Base-by-base conservation (phyloP, 2,113 vertebrate genomes). In the Sitta europaea region DNA sequence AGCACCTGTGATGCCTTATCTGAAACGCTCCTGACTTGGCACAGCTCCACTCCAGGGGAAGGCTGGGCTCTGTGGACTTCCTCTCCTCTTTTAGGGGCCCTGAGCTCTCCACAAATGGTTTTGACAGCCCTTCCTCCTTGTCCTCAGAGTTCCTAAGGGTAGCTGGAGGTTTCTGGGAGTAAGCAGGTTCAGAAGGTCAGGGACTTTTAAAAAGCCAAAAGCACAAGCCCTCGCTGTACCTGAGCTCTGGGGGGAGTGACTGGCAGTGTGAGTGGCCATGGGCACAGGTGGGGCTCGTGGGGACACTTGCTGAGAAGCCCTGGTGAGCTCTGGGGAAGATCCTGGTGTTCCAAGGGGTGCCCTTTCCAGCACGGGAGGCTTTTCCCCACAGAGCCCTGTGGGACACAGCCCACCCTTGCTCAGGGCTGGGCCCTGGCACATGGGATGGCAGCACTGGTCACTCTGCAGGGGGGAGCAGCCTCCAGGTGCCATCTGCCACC, bases 1-100 rank as follows among this genome's bases (percentile, higher is more conserved):
- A 98, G 98, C 98, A 98, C 98, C 98, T 97, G 96, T 80, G 97
- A 98, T 98, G 98, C 98, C 97, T 98, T 98, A 97, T 94, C 91
- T 72, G 83, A 96, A 96, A 85, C 9, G 40, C 92, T 89, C 92
- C 95, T 86, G 88, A 84, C 76, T 82, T 40, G 78, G 78, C 80
- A 53, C 13, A 3, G 79, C 81, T 73, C 38, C 14, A 2, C 75
- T 50, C 33, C 9, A 40, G 67, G 85, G 54, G 62, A 63, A 58
- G 88, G 75, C 78, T 83, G 96, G 85, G 67, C 88, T 88, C 19
- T 35, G 91, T 78, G 92, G 65, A 66, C 40, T 77, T 67, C 14
- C 35, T 51, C 29, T 72, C 47, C 63, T 86, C 58, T 67, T 72
- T 53, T 7, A 78, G 68, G 68, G 76, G 67, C 72, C 4, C 0